Evolutionary conservation across 2,888 invertebrate genomes (phyloP), one percentile per base, ranked within the genome.

Genomic region (Metopia argyrocephala): DNA sequence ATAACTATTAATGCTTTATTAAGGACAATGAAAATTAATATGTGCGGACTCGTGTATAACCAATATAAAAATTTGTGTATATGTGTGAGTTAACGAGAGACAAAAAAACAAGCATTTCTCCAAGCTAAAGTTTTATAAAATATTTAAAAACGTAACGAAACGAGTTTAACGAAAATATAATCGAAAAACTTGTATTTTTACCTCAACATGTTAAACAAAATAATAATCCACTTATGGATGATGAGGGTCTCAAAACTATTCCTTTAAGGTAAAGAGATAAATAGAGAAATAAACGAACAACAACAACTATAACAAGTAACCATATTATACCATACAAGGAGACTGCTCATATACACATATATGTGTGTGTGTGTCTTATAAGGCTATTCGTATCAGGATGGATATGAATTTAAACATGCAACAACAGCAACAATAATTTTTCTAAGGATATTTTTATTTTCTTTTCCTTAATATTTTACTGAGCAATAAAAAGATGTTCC

Each of bases 191-290:
- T 52, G n/a, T n/a, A n/a, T n/a, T n/a, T n/a, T 57, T 74, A 57
- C 31, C 65, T 66, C 46, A 69, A 70, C 48, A 23, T 75, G 50
- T 50, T 64, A 25, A 64, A 46, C 31, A 52, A 46, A 61, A 66
- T 61, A n/a, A 66, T 75, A 78, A 78, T 62, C 71, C 31, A 78
- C 61, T 71, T 78, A 71, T 50, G 38, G 59, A 50, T 68, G 75
- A 76, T 69, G 68, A 69, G 68, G 75, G 68, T 62, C 54, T 68
- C 28, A 38, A 20, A 46, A 20, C 25, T 20, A 23, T 45, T n/a
- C n/a, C n/a, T n/a, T n/a, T n/a, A n/a, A n/a, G n/a, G n/a, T n/a
- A n/a, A n/a, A n/a, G n/a, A n/a, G n/a, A n/a, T n/a, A n/a, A n/a
- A n/a, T n/a, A n/a, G n/a, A 23, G 7, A 25, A 23, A 5, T 45